These are phyloP conservation scores for Tribolium madens DNA, from an alignment of 1,140 invertebrate species.

Conservation along the genomic window DNA sequence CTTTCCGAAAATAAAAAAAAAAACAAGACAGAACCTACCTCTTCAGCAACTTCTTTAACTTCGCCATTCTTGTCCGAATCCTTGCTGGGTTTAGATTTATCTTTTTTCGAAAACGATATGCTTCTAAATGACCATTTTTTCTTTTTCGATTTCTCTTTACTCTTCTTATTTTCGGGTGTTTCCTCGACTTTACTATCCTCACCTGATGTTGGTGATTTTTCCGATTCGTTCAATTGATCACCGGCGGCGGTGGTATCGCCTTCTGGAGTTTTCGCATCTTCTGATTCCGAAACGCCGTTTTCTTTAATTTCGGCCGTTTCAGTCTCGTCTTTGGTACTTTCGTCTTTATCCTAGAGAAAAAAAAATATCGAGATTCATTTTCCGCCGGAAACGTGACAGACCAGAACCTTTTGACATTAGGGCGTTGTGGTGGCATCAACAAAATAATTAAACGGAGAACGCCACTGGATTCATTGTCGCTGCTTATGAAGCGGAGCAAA, in stretches of 20 bases:
- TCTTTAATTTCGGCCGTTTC: slow-evolving; percentile 70
- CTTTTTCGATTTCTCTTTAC: slow-evolving; percentile 85
- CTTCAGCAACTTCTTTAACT: slow-evolving; percentile 63
- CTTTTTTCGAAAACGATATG: slow-evolving; percentile 86
- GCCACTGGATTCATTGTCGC: slow-evolving; percentile 1
- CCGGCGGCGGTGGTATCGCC: slow-evolving; percentile 63
- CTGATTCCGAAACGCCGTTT: slow-evolving; percentile 59
- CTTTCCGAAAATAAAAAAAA: background rate
- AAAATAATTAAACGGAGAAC: slow-evolving; percentile 22
- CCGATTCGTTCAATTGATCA: slow-evolving; percentile 71
- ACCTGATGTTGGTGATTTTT: slow-evolving; percentile 66
- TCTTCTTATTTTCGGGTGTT: slow-evolving; percentile 77
- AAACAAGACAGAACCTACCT: slow-evolving; percentile 56
- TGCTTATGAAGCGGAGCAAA: slow-evolving; percentile 9
- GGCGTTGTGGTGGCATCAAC: slow-evolving; percentile 1
- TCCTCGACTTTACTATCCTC: slow-evolving; percentile 71
- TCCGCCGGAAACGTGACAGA: slow-evolving; percentile 35
- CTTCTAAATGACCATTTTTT: slow-evolving; percentile 88
- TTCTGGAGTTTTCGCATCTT: slow-evolving; percentile 56
- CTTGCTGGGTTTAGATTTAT: slow-evolving; percentile 83
- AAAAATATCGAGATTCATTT: background rate
- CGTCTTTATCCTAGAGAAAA: slow-evolving; percentile 72
- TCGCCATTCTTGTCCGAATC: slow-evolving; percentile 68
- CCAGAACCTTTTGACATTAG: slow-evolving; percentile 12
- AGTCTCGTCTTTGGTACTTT: slow-evolving; percentile 73